Percentiles rank a stretch among this genome's conserved stretches.
phyloP scores from a whole-genome alignment of 2,888 invertebrate genomes.

The Acanthococcus lagerstroemiae region DNA sequence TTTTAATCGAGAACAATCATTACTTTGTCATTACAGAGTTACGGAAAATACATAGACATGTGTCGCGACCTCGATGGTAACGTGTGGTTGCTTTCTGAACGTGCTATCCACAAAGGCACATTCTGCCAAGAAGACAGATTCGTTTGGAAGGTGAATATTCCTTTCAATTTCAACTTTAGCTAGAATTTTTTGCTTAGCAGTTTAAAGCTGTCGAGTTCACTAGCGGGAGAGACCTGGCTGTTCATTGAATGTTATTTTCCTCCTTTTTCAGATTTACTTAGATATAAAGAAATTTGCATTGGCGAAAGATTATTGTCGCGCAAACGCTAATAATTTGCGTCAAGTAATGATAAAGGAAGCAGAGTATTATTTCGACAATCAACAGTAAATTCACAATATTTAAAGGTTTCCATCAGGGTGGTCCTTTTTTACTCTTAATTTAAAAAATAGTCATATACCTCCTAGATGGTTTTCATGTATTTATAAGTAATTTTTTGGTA shows the following conservation, averaged over 20 bases:
- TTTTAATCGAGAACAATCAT: not conserved
- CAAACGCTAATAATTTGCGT: constrained; percentile 70
- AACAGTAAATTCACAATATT: constrained; percentile 46
- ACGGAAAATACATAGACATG: constrained; percentile 69
- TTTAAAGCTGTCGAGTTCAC: no score
- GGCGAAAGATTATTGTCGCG: constrained; percentile 73
- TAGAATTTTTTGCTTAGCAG: no score
- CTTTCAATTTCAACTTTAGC: no score
- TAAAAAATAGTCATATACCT: no score
- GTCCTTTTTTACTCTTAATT: constrained; percentile 13
- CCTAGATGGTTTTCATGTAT: no score
- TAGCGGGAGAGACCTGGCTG: no score
- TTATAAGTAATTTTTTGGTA: no score
- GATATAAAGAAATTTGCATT: constrained; percentile 74
- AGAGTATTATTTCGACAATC: constrained; percentile 66
- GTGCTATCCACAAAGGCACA: constrained; percentile 74
- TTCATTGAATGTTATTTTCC: no score
- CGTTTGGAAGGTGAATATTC: constrained; percentile 12
- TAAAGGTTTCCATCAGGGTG: not conserved
- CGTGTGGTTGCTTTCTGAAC: constrained; percentile 80
- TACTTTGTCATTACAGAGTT: constrained; percentile 47
- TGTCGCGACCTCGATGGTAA: constrained; percentile 68
- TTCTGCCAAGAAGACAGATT: constrained; percentile 67
- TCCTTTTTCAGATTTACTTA: constrained; percentile 56
- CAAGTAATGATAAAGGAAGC: constrained; percentile 81